These are phyloP conservation scores for Hemiprocne comata DNA, from an alignment of 2,113 vertebrate species.

Conservation along the genomic window DNA sequence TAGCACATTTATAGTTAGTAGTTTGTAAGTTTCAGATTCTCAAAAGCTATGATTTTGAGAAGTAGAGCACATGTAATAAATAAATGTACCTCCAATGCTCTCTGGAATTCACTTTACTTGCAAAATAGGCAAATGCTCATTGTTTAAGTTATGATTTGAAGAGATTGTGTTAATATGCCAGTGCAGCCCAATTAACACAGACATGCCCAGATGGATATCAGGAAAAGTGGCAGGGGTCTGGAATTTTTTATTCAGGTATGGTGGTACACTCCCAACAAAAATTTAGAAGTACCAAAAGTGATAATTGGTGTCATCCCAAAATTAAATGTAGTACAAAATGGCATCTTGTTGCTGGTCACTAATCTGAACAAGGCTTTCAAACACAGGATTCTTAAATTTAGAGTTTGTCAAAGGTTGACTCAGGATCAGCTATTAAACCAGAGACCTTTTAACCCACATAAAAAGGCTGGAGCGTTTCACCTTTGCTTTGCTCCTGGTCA, in stretches of 20 bases:
- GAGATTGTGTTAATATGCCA: not conserved
- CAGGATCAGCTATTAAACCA: too few species aligned
- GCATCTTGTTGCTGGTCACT: not conserved
- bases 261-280: not conserved
- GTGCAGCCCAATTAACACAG: not conserved
- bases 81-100: not conserved
- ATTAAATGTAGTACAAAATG: not conserved
- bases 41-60: not conserved
- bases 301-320: not conserved
- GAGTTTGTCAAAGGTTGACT: too few species aligned
- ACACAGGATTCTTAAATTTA: not conserved
- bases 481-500: too few species aligned
- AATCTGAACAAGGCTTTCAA: not conserved
- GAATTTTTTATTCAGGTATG: not conserved
- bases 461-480: too few species aligned
- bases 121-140: not conserved
- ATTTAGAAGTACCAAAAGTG: not conserved
- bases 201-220: not conserved
- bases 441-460: too few species aligned
- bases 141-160: not conserved
- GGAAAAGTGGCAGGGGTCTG: not conserved
- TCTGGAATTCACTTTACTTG: not conserved
- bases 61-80: not conserved
- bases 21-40: not conserved
- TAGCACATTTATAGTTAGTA: not conserved